Evolutionary conservation across 2,113 vertebrate genomes (phyloP).

Genomic region (Bufo bufo): DNA sequence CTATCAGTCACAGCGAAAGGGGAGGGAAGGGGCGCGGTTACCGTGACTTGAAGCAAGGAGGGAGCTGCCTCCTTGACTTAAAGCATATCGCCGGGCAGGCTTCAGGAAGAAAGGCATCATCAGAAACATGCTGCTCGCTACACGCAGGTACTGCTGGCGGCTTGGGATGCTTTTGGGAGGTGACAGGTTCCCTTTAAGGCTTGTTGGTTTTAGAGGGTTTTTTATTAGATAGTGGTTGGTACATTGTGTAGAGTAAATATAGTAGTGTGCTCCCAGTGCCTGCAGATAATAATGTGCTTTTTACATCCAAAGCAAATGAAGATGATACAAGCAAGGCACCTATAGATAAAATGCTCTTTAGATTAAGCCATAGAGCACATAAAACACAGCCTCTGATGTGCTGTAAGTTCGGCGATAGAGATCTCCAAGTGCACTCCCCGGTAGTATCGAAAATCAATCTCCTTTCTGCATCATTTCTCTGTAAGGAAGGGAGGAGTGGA

Average conservation of each 20-base stretch:
- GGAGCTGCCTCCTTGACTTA: too few relatives aligned
- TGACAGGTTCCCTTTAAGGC: too few relatives aligned
- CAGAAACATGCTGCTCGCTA: too few relatives aligned
- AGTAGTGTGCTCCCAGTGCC: not conserved
- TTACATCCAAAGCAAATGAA: conserved; percentile 23
- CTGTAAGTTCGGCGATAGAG: conserved; percentile 45
- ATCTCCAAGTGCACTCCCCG: conserved; percentile 41
- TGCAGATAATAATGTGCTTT: conserved; percentile 6
- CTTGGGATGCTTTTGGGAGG: too few relatives aligned
- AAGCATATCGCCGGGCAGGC: too few relatives aligned
- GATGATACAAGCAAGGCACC: conserved; percentile 3
- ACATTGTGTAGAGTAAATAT: conserved; percentile 27
- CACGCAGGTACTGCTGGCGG: too few relatives aligned
- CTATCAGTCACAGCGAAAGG: too few relatives aligned
- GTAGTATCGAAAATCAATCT: conserved; percentile 53
- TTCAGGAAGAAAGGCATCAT: too few relatives aligned
- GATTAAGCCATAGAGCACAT: conserved; percentile 35
- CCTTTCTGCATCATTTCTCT: conserved; percentile 36
- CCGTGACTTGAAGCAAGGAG: too few relatives aligned
- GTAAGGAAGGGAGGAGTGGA: conserved; percentile 33
- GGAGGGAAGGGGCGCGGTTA: too few relatives aligned
- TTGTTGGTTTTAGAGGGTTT: conserved; percentile 15
- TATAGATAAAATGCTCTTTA: conserved; percentile 29
- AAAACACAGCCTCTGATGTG: conserved; percentile 51
- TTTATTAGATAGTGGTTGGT: conserved; percentile 18